Percentiles rank a stretch among this genome's conserved stretches.
phyloP scores from a whole-genome alignment of 2,888 invertebrate genomes.

The Cancer borealis region DNA sequence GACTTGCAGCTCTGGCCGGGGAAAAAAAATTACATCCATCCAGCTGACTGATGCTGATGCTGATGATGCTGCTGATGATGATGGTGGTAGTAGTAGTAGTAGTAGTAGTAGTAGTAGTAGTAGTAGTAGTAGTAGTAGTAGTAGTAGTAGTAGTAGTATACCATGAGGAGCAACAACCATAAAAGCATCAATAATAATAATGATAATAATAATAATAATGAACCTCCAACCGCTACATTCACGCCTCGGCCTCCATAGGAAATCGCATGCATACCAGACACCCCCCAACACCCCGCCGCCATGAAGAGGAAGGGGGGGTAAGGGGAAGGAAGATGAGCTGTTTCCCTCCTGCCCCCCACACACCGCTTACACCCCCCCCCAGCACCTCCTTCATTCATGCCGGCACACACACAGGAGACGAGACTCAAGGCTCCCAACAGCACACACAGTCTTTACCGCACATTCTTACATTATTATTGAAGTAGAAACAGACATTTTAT shows the following conservation, averaged over 20 bases:
- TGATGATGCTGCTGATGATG: background rate
- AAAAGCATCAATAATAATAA: background rate
- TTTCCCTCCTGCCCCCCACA: background rate
- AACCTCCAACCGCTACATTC: background rate
- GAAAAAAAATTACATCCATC: background rate
- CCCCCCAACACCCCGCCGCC: background rate
- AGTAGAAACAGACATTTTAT: background rate
- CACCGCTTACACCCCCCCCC: background rate
- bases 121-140: slow-evolving; percentile 1
- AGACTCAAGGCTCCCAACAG: background rate
- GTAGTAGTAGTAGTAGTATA: background rate
- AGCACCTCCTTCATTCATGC: background rate
- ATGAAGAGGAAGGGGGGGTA: background rate
- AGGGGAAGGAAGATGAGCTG: background rate
- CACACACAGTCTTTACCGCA: background rate
- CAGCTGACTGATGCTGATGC: background rate
- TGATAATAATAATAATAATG: background rate
- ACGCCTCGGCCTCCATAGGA: background rate
- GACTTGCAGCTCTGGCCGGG: background rate
- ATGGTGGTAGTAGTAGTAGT: background rate
- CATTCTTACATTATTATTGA: background rate
- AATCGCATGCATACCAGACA: background rate
- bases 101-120: background rate
- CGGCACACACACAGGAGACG: background rate
- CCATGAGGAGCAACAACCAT: background rate